Evolutionary conservation across 2,888 invertebrate species (phyloP).

Genomic region (Nymphalis urticae): DNA sequence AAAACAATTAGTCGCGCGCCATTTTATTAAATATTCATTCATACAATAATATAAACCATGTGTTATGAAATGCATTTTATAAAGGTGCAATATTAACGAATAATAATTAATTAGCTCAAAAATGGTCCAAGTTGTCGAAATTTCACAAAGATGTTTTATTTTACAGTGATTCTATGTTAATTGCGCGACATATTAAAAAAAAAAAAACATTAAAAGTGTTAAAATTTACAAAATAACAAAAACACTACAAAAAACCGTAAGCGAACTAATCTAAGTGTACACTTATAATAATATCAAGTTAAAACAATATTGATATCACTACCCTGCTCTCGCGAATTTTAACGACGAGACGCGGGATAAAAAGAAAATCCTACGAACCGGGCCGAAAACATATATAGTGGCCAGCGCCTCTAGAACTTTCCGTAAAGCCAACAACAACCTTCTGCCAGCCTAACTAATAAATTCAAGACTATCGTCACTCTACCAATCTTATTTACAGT

Average conservation of each 20-base stretch:
- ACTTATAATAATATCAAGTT: conserved; percentile 73
- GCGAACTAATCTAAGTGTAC: conserved; percentile 70
- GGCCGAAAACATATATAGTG: conserved; percentile 82
- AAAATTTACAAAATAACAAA: conserved; percentile 78
- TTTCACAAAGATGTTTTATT: conserved; percentile 48
- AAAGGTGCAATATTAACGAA: conserved; percentile 41
- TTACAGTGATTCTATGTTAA: conserved; percentile 62
- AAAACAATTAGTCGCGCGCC: conserved; percentile 34
- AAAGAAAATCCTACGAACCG: conserved; percentile 73
- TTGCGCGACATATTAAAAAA: conserved; percentile 63
- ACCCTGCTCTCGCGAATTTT: conserved; percentile 51
- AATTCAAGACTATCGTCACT: conserved; percentile 48
- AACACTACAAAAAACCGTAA: conserved; percentile 70
- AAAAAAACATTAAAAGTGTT: conserved; percentile 64
- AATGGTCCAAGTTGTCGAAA: conserved; percentile 63
- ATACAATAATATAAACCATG: conserved; percentile 32
- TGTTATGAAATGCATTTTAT: conserved; percentile 41
- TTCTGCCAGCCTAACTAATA: conserved; percentile 51
- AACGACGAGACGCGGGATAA: conserved; percentile 48
- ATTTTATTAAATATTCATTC: conserved; percentile 29
- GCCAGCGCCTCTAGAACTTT: conserved; percentile 67
- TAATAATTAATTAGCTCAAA: conserved; percentile 39
- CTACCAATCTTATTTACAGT: conserved; percentile 57
- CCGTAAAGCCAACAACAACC: conserved; percentile 54
- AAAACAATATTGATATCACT: conserved; percentile 74